A percentile compares a stretch with the other conserved stretches of the same genome.
Conservation (phyloP, 1,140 invertebrate species). For the Drosophila tani region DNA sequence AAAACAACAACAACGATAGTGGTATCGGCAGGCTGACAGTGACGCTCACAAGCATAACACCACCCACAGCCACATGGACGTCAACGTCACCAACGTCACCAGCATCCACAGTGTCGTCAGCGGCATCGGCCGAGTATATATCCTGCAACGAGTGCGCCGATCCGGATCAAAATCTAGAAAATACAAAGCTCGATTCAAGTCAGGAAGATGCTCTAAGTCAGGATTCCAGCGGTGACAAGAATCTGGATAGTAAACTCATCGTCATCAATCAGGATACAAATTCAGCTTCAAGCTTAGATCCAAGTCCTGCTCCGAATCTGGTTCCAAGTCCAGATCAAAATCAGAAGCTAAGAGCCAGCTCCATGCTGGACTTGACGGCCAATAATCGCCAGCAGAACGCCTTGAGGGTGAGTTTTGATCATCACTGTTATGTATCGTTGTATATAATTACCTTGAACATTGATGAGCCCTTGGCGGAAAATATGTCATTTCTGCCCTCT, state of each 20-base stretch:
- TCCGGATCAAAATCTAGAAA: background rate
- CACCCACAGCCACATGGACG: slow-evolving; percentile 16
- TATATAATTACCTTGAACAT: background rate
- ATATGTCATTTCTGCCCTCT: background rate
- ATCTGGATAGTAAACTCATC: background rate
- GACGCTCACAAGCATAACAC: slow-evolving; percentile 34
- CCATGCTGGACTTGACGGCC: slow-evolving; percentile 58
- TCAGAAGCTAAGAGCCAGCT: slow-evolving; percentile 47
- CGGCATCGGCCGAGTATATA: slow-evolving; percentile 25
- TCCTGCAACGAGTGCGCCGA: slow-evolving; percentile 29
- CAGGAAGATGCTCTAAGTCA: background rate
- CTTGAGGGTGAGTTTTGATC: slow-evolving; percentile 29
- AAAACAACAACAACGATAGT: slow-evolving; percentile 27
- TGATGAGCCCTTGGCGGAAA: background rate
- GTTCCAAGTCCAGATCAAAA: slow-evolving; percentile 9
- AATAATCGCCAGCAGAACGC: slow-evolving; percentile 34
- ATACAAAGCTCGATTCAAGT: background rate
- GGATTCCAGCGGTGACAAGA: background rate
- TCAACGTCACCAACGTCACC: slow-evolving; percentile 30
- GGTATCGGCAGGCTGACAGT: slow-evolving; percentile 9
- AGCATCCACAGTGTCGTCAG: slow-evolving; percentile 8
- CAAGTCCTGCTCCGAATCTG: background rate
- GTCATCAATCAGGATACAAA: background rate
- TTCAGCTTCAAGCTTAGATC: background rate
- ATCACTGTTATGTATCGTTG: background rate